phyloP scores from a whole-genome alignment of 2,113 vertebrate genomes.

The Apodemus speciosus region DNA sequence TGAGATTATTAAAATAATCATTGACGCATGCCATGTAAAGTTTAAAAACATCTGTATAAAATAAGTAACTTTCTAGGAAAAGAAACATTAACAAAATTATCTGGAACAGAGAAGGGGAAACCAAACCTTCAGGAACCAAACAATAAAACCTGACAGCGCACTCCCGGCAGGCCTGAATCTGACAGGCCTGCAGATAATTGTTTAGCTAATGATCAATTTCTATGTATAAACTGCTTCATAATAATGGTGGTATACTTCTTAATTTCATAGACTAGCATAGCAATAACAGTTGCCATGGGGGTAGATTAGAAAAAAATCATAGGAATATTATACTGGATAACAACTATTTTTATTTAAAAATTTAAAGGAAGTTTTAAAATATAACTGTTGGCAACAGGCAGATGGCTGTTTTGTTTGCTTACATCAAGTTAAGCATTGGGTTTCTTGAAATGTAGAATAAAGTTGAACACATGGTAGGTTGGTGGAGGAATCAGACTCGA shows the following conservation, averaged over 20 bases:
- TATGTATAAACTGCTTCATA: conserved; percentile 1
- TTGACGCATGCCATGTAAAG: not conserved
- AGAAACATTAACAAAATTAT: conserved; percentile 18
- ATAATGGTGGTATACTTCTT: conserved; percentile 15
- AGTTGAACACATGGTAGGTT: not conserved
- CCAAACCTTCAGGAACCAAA: not conserved
- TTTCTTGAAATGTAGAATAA: not conserved
- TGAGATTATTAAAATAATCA: conserved; percentile 34
- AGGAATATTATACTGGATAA: not conserved
- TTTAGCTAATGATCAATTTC: conserved; percentile 34
- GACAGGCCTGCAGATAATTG: not conserved
- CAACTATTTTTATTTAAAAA: conserved; percentile 43
- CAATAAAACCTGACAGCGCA: conserved; percentile 7
- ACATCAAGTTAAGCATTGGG: not conserved
- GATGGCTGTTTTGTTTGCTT: conserved; percentile 1
- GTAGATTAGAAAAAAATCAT: not conserved
- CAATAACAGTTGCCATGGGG: not conserved
- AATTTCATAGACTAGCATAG: conserved; percentile 33
- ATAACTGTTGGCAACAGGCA: not conserved
- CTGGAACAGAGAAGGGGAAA: not conserved
- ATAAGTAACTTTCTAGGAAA: conserved; percentile 44
- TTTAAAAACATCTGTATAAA: conserved; percentile 40
- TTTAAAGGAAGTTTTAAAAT: conserved; percentile 61
- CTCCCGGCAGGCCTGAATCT: not conserved
- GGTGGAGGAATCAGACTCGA: not conserved